These are phyloP conservation scores for Petrophora chlorosata DNA, from an alignment of 2,888 invertebrate species.

Conservation along the genomic window DNA sequence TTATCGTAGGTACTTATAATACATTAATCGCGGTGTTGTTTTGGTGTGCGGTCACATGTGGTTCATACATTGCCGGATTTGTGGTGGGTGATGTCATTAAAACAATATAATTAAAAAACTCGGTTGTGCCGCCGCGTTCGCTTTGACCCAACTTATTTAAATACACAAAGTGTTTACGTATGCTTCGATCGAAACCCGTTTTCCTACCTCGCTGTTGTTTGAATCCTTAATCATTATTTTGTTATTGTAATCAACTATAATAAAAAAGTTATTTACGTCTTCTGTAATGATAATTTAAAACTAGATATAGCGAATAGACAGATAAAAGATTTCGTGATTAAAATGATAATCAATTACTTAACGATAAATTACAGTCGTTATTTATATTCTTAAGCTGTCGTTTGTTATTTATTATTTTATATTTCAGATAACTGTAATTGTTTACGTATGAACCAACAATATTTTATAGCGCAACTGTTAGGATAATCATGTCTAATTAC, in stretches of 20 bases:
- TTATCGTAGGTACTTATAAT: slow-evolving; percentile 29
- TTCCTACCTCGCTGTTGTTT: slow-evolving; percentile 41
- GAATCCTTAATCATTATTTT: slow-evolving; percentile 42
- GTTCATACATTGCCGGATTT: slow-evolving; percentile 12
- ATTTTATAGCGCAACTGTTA: background rate
- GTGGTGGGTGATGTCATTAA: slow-evolving; percentile 57
- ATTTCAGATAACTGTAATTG: slow-evolving; percentile 7
- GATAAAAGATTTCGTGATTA: slow-evolving; percentile 10
- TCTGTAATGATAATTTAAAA: slow-evolving; percentile 2
- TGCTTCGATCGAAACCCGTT: slow-evolving; percentile 51
- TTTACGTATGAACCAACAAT: background rate
- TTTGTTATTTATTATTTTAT: slow-evolving; percentile 3
- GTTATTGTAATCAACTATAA: slow-evolving; percentile 26
- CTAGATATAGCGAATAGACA: no score
- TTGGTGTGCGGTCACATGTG: slow-evolving; percentile 32
- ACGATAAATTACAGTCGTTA: slow-evolving; percentile 3
- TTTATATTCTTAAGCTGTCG: slow-evolving; percentile 2
- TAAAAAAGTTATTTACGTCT: slow-evolving; percentile 8
- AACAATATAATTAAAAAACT: slow-evolving; percentile 36
- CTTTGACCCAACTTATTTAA: slow-evolving; percentile 32
- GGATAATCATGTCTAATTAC: background rate
- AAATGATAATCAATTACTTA: slow-evolving; percentile 1
- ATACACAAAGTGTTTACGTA: no score
- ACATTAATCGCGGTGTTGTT: slow-evolving; percentile 33
- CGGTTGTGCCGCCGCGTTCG: slow-evolving; percentile 12